phyloP scores from a whole-genome alignment of 2,797 vertebrate genomes.

The Karalla daura region DNA sequence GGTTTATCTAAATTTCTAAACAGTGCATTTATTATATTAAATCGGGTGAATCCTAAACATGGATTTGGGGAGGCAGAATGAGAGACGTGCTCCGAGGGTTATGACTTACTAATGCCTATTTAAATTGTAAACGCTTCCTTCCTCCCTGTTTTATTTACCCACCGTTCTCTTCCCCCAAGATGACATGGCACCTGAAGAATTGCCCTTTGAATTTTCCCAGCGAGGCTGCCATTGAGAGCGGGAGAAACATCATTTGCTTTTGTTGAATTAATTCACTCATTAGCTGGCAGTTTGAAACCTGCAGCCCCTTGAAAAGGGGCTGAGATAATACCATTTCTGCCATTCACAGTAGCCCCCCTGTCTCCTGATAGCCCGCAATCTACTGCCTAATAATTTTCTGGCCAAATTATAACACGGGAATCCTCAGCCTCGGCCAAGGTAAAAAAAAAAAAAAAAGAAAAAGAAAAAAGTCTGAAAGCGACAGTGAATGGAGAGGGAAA shows the following conservation, averaged over 20 bases:
- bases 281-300: constrained; percentile 75
- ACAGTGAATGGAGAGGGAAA: constrained; percentile 33
- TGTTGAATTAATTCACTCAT: constrained; percentile 82
- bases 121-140: constrained; percentile 71
- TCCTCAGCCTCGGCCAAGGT: constrained; percentile 59
- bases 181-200: constrained; percentile 75
- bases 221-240: constrained; percentile 42
- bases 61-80: constrained; percentile 42
- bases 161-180: constrained; percentile 33
- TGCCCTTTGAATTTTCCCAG: constrained; percentile 55
- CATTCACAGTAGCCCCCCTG: constrained; percentile 59
- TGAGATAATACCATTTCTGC: constrained; percentile 73
- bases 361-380: constrained; percentile 74
- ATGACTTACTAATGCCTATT: constrained; percentile 76
- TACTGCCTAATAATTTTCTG: constrained; percentile 74
- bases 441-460: constrained; percentile 44
- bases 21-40: constrained; percentile 72
- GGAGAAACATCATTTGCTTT: constrained; percentile 77
- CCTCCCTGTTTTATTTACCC: constrained; percentile 62
- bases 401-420: constrained; percentile 74
- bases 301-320: constrained; percentile 65
- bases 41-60: constrained; percentile 67
- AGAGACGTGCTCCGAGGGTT: constrained; percentile 68
- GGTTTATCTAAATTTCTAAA: constrained; percentile 78
- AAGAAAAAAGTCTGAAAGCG: constrained; percentile 53